Base-by-base conservation (phyloP, 2,113 vertebrate genomes). In the Cyphomyrus discorhynchus region DNA sequence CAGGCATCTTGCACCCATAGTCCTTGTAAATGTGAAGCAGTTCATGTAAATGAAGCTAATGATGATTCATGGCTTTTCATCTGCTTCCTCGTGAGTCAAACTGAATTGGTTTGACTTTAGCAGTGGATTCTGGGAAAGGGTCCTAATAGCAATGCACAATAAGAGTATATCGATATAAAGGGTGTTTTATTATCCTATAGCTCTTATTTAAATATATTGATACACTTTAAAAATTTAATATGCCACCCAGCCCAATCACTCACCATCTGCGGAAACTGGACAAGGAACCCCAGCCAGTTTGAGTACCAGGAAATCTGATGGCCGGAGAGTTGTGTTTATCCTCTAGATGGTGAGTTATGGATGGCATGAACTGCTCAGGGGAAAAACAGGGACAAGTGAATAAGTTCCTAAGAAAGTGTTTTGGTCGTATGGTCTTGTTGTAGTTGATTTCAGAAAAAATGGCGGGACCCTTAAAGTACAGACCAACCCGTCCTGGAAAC, bases 401-500 rank as follows among this genome's bases (percentile, higher is more conserved):
- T 80, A 89, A 90, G 90, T 89, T 89, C 87, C 74, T 42, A 19
- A 91, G 50, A 70, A 27, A 27, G n/a, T 70, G 1, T 31, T 70
- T 70, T 70, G n/a, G 10, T 70, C 10, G 3, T 31, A 70, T 70
- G 10, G n/a, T 89, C 31, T 88, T 84, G 2, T 6, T 66, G 39
- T n/a, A 5, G 21, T 13, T 70, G 58, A 89, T 89, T 89, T 52
- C 47, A 87, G 74, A 35, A 42, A 7, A 21, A 42, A 8, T 39
- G 3, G 62, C 77, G 91, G 86, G 21, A 82, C 2, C 1, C 82
- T 49, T 86, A 90, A 86, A 89, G 31, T 39, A 15, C 10, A 90
- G 84, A 56, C n/a, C 58, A 42, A 77, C 70, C 52, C 88, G 89
- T 62, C 90, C 89, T 74, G 46, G 91, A 83, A 88, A 90, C 80